Evolutionary conservation across 1,140 invertebrate genomes (phyloP).

Genomic region (Caligus rogercresseyi): DNA sequence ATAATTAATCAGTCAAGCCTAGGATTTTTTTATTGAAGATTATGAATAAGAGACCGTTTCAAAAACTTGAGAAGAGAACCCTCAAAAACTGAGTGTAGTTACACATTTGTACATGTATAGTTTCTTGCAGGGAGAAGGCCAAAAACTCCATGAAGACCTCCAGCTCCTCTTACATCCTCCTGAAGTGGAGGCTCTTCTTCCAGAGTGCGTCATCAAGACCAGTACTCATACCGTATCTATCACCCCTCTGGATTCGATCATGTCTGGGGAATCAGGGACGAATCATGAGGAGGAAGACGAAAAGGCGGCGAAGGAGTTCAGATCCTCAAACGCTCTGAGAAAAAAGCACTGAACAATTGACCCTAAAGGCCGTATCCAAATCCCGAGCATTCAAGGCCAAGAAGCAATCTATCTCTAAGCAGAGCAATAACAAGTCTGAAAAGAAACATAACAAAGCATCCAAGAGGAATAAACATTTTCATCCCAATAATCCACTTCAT

Average conservation of each 20-base stretch:
- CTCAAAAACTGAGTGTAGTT: too few species aligned
- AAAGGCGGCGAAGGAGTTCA: too few species aligned
- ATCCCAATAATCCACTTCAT: too few species aligned
- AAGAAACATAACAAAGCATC: not conserved
- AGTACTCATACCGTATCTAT: not conserved
- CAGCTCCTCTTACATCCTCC: not conserved
- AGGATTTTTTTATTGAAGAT: too few species aligned
- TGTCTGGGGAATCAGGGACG: not conserved
- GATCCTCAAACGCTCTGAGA: not conserved
- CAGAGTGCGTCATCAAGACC: not conserved
- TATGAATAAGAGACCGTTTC: too few species aligned
- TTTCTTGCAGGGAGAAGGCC: not conserved
- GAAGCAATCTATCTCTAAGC: not conserved
- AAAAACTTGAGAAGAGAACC: too few species aligned
- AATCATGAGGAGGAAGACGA: too few species aligned
- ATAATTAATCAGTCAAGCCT: too few species aligned
- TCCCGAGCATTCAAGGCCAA: not conserved
- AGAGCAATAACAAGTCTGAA: not conserved
- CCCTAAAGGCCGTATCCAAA: not conserved
- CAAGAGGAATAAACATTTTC: not conserved
- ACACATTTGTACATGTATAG: not conserved
- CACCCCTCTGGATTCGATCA: not conserved
- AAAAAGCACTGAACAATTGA: not conserved
- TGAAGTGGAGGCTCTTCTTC: not conserved
- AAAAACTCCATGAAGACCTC: not conserved